These are phyloP conservation scores for Onychomys torridus DNA, from an alignment of 2,797 vertebrate genomes.

Conservation along the genomic window DNA sequence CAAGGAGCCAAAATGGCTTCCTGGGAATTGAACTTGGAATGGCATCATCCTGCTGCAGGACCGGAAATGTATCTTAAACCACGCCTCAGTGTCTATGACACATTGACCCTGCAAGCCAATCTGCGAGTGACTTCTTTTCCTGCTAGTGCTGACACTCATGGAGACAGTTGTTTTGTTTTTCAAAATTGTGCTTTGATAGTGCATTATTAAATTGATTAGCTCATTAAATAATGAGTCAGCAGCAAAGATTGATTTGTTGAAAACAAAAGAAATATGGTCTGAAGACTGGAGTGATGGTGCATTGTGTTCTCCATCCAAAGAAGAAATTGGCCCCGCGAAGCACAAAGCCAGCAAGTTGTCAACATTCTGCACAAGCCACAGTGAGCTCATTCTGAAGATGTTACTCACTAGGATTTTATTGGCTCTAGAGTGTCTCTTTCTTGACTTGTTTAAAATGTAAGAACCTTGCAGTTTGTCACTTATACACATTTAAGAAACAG, in stretches of 20 bases:
- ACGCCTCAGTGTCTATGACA: background rate
- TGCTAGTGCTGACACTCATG: background rate
- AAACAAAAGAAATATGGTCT: background rate
- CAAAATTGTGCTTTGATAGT: background rate
- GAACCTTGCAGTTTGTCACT: background rate
- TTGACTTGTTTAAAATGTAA: background rate
- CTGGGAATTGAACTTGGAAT: background rate
- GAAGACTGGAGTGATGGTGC: background rate
- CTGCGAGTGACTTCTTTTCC: background rate
- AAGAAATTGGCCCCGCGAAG: background rate
- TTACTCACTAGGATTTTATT: background rate
- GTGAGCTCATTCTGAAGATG: rapidly evolving
- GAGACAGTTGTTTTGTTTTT: background rate
- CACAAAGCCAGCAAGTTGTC: background rate
- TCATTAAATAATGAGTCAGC: background rate
- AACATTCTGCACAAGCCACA: background rate
- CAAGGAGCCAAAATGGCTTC: background rate
- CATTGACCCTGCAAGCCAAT: background rate
- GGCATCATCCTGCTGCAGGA: background rate
- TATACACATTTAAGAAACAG: background rate
- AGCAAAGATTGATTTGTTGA: background rate
- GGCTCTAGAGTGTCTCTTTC: background rate
- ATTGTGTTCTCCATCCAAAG: background rate
- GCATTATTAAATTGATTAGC: background rate
- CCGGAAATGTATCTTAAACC: background rate